Conservation (phyloP, 2,113 vertebrate species). For the Oplegnathus fasciatus region DNA sequence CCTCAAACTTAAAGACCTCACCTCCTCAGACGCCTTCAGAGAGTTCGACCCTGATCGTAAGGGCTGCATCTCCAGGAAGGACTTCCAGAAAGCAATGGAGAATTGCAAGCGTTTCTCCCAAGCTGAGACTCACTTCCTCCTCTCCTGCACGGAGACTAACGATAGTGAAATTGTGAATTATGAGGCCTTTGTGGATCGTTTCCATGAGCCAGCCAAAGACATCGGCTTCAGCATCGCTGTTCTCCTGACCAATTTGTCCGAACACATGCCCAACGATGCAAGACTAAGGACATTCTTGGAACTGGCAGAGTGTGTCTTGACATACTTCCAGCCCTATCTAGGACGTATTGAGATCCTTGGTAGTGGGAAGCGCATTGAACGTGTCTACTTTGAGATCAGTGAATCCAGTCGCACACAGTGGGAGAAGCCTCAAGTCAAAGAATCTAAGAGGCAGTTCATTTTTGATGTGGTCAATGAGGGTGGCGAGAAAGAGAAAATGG, state of each 20-base stretch:
- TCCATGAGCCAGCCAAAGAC: constrained; percentile 96
- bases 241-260: constrained; percentile 94
- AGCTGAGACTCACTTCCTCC: constrained; percentile 90
- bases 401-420: constrained; percentile 95
- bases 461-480: constrained; percentile 96
- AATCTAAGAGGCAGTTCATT: constrained; percentile 97
- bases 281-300: constrained; percentile 92
- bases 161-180: constrained; percentile 94
- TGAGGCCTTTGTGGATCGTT: constrained; percentile 91
- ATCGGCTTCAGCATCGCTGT: constrained; percentile 96
- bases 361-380: constrained; percentile 93
- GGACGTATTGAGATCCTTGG: constrained; percentile 97
- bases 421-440: constrained; percentile 98
- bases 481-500: constrained; percentile 97
- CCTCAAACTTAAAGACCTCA: constrained; percentile 95
- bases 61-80: constrained; percentile 92
- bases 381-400: constrained; percentile 97
- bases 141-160: constrained; percentile 90
- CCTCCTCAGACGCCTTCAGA: constrained; percentile 91
- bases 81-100: constrained; percentile 97
- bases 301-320: constrained; percentile 90
- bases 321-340: constrained; percentile 93
- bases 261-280: constrained; percentile 94
- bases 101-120: constrained; percentile 92
- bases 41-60: constrained; percentile 93